Evolutionary conservation across 2,113 vertebrate species (phyloP), one percentile per base, ranked within the genome.

Genomic region (Elephas maximus): DNA sequence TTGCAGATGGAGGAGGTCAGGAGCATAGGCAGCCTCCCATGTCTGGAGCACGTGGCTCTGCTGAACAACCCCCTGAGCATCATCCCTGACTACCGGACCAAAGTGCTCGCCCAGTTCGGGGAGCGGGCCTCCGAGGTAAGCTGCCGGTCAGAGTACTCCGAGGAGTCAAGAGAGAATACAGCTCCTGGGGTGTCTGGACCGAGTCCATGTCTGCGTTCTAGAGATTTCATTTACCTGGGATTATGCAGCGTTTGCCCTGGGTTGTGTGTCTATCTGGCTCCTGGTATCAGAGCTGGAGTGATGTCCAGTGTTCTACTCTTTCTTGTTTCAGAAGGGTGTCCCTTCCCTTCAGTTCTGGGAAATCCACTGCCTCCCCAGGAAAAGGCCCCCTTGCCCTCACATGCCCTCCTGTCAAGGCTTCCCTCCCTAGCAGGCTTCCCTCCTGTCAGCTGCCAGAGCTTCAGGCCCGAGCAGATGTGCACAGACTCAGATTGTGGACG

Each of bases 81-180:
- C 98, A 99, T 99, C 97, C 99, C 99, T 0, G 99, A 99, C 98
- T 99, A 99, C 98, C 98, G 99, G 97, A 99, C 99, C 96, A 99
- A 99, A 98, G 99, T 99, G 51, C 99, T 99, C 30, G 99, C 99
- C 45, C 99, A 99, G 98, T 99, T 99, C 93, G 99, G 99, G 94
- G 99, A 99, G 96, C 98, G 99, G 21, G 99, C 99, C 80, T 99
- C 99, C 1, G 99, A 99, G 99, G 99, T 99, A 98, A 97, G 85
- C 18, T 30, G 15, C 0, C 11, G 2, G 41, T 3, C 26, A 8
- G 45, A 48, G 45, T 33, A 5, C 28, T 86, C 41, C 30, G 6
- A 26, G 24, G 41, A 57, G 45, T 51, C n/a, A 9, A 33, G 73
- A 15, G 76, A 93, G 37, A 45, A 6, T 21, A 30, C 20, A 21